Base-by-base conservation (phyloP, 2,797 vertebrate species). In the Coregonus ussuriensis region DNA sequence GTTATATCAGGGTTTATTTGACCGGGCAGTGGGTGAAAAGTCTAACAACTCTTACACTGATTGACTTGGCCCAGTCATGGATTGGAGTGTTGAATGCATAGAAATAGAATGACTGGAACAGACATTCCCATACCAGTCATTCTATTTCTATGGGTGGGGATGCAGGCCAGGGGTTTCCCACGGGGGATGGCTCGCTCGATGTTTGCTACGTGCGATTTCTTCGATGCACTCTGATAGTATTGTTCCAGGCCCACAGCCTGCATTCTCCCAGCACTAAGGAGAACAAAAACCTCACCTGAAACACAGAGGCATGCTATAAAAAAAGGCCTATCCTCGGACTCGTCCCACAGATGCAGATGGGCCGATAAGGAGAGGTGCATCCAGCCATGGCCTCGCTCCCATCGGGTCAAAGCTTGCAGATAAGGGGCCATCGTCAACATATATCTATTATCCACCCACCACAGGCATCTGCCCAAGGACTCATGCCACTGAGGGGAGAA, bases 351-450 rank as follows among this genome's bases (percentile, higher is more conserved):
- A 88, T 71, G 62, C 13, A 90, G 89, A 93, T 91, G 59, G 71
- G 76, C 9, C 1, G 89, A 95, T 94, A 92, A 92, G 86, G 51
- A 33, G 82, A 84, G 83, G 35, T 33, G 77, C 91, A 93, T 84
- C 87, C 92, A 93, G 85, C 88, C 86, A 35, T 92, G 89, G 56
- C 90, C 88, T 84, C 16, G 76, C 87, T 89, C 86, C 81, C 81
- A 84, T 87, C 37, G 68, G 91, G 88, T 93, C 91, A 93, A 87
- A 88, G 87, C 84, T 85, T 77, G 75, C 75, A 91, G 91, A 94
- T 93, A 90, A 92, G 85, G 71, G 82, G 81, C 84, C 82, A 84
- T 56, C 84, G 86, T 87, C 84, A 84, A 89, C 83, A 88, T 75
- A 81, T 77, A 85, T 67, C 51, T 80, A 87, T 88, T 77, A 84